A percentile compares a stretch with the other conserved stretches of the same genome.
These are phyloP conservation scores for Toxotes lorentzi DNA, from an alignment of 2,797 vertebrate genomes.

Conservation along the genomic window DNA sequence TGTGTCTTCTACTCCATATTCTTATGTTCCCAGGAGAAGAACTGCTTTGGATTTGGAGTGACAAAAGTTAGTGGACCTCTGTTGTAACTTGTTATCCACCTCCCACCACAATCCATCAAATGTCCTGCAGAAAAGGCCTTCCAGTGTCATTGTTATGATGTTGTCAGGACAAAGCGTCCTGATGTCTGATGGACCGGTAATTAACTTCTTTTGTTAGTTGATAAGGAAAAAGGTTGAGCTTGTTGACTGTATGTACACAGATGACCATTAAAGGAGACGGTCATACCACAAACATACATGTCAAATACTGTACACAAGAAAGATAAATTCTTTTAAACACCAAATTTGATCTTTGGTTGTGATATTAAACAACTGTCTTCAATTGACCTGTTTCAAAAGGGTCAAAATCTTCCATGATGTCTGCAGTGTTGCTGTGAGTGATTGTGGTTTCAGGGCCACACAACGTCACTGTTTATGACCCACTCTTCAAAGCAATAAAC, in stretches of 20 bases:
- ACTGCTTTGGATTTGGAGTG: constrained; percentile 8
- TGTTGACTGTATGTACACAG: background rate
- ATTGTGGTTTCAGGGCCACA: constrained; percentile 28
- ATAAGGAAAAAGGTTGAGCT: constrained; percentile 3
- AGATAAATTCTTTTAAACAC: background rate
- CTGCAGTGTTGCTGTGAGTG: constrained; percentile 27
- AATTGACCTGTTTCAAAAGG: constrained; percentile 16
- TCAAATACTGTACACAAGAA: background rate
- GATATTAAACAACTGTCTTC: constrained; percentile 7
- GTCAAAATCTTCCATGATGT: constrained; percentile 61
- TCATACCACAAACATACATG: background rate
- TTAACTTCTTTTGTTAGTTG: background rate
- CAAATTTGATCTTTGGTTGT: background rate
- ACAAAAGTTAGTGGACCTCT: background rate
- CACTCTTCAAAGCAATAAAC: constrained; percentile 56
- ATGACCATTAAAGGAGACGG: background rate
- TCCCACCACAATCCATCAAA: constrained; percentile 15
- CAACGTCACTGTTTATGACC: constrained; percentile 70
- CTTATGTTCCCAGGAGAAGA: constrained; percentile 28
- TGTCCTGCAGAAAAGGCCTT: constrained; percentile 12
- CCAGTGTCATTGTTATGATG: background rate
- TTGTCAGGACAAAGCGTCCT: constrained; percentile 21
- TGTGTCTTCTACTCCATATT: background rate
- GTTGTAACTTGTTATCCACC: constrained; percentile 6
- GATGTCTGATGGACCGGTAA: constrained; percentile 1